These are phyloP conservation scores for Sylvia borin DNA, from an alignment of 2,797 vertebrate species.

Conservation along the genomic window DNA sequence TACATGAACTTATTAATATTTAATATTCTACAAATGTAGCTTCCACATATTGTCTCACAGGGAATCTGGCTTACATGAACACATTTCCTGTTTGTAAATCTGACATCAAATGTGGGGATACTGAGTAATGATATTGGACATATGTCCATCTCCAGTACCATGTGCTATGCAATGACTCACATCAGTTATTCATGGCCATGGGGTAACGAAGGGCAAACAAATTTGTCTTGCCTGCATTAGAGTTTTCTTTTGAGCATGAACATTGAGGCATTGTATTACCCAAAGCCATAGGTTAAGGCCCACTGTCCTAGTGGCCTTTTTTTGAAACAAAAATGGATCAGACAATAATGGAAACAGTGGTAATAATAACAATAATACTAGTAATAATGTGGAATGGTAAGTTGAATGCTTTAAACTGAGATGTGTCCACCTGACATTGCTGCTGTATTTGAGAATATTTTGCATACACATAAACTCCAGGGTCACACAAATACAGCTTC, in stretches of 20 bases:
- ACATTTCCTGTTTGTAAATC: neutral
- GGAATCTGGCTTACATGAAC: neutral
- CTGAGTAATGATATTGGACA: neutral
- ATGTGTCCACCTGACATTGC: neutral
- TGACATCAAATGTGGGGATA: neutral
- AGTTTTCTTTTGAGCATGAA: neutral
- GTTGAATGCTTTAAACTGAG: neutral
- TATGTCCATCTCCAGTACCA: neutral
- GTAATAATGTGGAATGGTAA: neutral
- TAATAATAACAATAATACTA: neutral
- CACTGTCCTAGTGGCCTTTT: neutral
- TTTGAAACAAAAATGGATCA: neutral
- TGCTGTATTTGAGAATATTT: neutral
- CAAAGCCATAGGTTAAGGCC: neutral
- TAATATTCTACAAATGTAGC: neutral
- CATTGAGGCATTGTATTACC: neutral
- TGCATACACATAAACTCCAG: neutral
- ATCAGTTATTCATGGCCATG: neutral
- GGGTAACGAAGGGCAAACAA: neutral
- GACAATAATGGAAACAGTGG: neutral
- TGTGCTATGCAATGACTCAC: neutral
- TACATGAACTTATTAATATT: neutral
- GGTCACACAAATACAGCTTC: neutral
- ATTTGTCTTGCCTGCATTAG: neutral
- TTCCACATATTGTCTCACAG: neutral